Conservation (phyloP, 1,140 invertebrate species). For the Brachionus calyciflorus region DNA sequence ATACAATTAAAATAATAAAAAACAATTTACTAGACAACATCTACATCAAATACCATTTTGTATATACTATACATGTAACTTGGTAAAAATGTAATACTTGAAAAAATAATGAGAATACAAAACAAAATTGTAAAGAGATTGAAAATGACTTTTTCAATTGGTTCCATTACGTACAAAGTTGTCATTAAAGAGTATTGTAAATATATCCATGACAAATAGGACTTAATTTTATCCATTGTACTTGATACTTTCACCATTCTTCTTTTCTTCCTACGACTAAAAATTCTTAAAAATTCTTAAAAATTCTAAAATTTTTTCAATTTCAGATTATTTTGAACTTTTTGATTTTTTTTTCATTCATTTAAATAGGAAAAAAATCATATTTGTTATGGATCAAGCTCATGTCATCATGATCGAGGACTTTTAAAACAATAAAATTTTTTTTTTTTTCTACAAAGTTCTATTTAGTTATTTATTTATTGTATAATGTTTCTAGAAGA, state of each 20-base stretch:
- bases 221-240: not conserved
- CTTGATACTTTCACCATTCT: not conserved
- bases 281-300: not conserved
- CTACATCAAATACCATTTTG: not conserved
- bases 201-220: constrained; percentile 28
- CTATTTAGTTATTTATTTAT: not conserved
- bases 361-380: constrained; percentile 23
- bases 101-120: constrained; percentile 1
- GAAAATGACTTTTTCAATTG: constrained; percentile 15
- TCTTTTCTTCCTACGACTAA: not conserved
- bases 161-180: constrained; percentile 37
- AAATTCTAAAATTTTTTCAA: too few relatives aligned
- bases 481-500: too few relatives aligned
- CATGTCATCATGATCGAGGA: constrained; percentile 3
- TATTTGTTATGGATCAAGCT: not conserved
- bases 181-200: constrained; percentile 26
- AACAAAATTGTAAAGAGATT: not conserved
- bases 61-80: not conserved
- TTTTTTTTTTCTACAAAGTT: not conserved
- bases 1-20: too few relatives aligned
- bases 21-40: too few relatives aligned
- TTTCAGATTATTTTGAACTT: too few relatives aligned
- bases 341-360: not conserved
- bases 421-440: not conserved
- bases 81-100: not conserved